Conservation (phyloP, 2,113 vertebrate genomes). For the Lophura nycthemera region DNA sequence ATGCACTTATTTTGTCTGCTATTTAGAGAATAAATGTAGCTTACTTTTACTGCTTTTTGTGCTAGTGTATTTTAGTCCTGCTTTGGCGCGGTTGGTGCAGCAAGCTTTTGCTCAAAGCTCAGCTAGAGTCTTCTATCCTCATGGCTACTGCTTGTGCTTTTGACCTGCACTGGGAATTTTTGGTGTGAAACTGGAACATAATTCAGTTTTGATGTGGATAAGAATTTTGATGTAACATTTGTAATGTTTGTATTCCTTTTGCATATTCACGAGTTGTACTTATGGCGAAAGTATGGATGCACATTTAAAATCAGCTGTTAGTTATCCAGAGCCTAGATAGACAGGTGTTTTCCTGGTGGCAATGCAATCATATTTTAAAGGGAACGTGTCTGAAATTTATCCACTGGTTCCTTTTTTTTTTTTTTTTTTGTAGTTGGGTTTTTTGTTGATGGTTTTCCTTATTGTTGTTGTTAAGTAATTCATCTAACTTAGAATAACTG, state of each 20-base stretch:
- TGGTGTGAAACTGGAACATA: not conserved
- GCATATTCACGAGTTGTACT: not conserved
- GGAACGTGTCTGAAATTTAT: not conserved
- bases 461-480: not conserved
- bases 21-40: conserved; percentile 13
- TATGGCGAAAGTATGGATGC: not conserved
- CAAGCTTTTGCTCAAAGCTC: not conserved
- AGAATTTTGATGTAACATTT: not conserved
- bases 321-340: not conserved
- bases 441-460: not conserved
- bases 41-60: not conserved
- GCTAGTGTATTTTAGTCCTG: not conserved
- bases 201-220: not conserved
- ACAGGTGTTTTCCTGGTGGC: not conserved
- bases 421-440: too few relatives aligned
- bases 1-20: not conserved
- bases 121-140: not conserved
- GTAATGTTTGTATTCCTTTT: not conserved
- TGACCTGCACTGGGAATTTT: not conserved
- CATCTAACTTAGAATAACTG: not conserved
- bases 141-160: not conserved
- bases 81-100: not conserved
- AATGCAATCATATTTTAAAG: not conserved
- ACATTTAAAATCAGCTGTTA: not conserved
- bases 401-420: not conserved